Base-by-base conservation (phyloP, 53 echinoderm and acorn worm genomes). In the Luidia sarsii region DNA sequence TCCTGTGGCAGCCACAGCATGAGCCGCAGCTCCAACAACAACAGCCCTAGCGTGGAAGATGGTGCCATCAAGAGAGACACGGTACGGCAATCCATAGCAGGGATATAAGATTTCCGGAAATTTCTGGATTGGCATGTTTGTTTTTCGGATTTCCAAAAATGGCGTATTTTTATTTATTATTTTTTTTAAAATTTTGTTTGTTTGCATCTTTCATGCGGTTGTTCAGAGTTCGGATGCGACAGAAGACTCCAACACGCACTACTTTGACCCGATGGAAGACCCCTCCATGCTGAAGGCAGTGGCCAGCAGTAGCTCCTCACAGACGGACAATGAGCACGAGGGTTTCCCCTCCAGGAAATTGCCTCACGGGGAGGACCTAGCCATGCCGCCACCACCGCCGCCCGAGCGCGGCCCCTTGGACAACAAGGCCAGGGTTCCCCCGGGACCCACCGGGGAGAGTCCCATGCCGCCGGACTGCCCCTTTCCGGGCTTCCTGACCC, bases 41-140 rank as follows among this genome's bases (percentile, higher is more conserved):
- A 91, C 59, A 91, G 91, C 51, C 91, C 91, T 3, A 81, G 91
- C 50, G 91, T 90, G 57, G 94, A 94, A 27, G 94, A 94, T 32
- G 74, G 75, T 22, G 83, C 91, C 54, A 55, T 55, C 24, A 94
- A 94, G 80, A 94, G 86, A 80, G 94, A 89, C 21, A 36, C 43
- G 74, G 94, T 94, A 68, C n/a, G n/a, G n/a, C n/a, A n/a, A n/a
- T n/a, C n/a, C n/a, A n/a, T n/a, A n/a, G n/a, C n/a, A n/a, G n/a
- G n/a, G n/a, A n/a, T n/a, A n/a, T n/a, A n/a, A n/a, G n/a, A n/a
- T n/a, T n/a, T n/a, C n/a, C n/a, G n/a, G n/a, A n/a, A n/a, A n/a
- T n/a, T n/a, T n/a, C n/a, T n/a, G 11, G 41, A 33, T 38, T 35
- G n/a, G 50, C 21, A 21, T 49, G 52, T 18, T 20, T 3, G 38